Percentiles rank a stretch among this genome's conserved stretches.
Evolutionary conservation across 2,888 invertebrate species (phyloP).

Genomic region (Athetis lepigone): DNA sequence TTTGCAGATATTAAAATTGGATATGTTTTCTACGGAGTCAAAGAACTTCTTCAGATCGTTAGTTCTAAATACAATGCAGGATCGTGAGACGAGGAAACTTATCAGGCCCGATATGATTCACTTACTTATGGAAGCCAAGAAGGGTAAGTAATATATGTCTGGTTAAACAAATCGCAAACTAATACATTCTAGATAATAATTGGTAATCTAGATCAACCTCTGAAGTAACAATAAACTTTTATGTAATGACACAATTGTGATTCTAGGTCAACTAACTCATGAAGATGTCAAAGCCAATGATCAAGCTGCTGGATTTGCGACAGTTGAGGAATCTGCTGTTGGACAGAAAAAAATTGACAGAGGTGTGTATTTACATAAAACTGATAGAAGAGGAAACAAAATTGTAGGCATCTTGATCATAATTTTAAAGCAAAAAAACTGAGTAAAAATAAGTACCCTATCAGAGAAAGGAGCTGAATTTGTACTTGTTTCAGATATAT

Average conservation of each 20-base stretch:
- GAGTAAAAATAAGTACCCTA: no score
- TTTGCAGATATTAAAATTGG: constrained; percentile 66
- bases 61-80: constrained; percentile 78
- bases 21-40: constrained; percentile 60
- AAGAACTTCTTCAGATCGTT: constrained; percentile 75
- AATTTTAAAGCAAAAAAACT: background rate
- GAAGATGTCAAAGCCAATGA: constrained; percentile 65
- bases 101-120: constrained; percentile 89
- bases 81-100: constrained; percentile 76
- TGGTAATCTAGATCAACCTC: background rate
- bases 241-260: background rate
- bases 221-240: background rate
- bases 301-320: constrained; percentile 76
- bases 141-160: constrained; percentile 67
- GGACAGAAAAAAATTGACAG: constrained; percentile 69
- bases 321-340: constrained; percentile 78
- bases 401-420: background rate
- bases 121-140: constrained; percentile 88
- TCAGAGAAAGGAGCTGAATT: no score
- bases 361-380: constrained; percentile 55
- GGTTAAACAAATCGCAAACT: background rate
- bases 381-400: background rate
- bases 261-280: constrained; percentile 69
- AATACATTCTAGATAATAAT: background rate
- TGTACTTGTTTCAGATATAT: no score